Base-by-base conservation (phyloP, 1,140 invertebrate genomes). In the Sycobia sp. region DNA sequence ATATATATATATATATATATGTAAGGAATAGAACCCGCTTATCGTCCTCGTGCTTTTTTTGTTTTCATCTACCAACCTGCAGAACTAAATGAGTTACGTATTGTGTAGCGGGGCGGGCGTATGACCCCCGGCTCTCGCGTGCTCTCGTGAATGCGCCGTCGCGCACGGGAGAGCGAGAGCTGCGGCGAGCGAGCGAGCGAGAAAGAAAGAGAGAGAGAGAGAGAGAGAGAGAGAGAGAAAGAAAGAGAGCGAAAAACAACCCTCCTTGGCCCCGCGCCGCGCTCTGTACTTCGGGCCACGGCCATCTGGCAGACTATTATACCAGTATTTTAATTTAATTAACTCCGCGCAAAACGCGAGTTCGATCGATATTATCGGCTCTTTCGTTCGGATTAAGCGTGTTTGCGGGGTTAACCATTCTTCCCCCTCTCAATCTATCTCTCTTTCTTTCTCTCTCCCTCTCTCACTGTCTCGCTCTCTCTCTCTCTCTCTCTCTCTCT, bases 311-410 rank as follows among this genome's bases (percentile, higher is more conserved):
- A 41, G 71, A 72, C 77, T 79, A 79, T 79, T 79, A 80, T 76
- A 80, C 73, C 73, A 80, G 77, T 77, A 79, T 81, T 80, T 81
- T 80, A 79, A 80, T 80, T 79, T 79, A 81, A 80, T 80, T 80
- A 78, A 79, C 77, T 80, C 68, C 70, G 67, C 74, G 69, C 68
- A 70, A 69, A 67, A 67, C 70, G 73, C 72, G 69, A 70, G 75
- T 76, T 72, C 73, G 76, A 77, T 81, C 76, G 77, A 80, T 80
- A 79, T 80, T 81, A 81, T 81, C 75, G 73, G 76, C 70, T 71
- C 73, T 77, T 36, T 76, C 71, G 68, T 66, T 60, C 65, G 77
- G 76, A 80, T 81, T 80, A 81, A 79, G 73, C 76, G 73, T 80
- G 78, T 80, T 73, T 70, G 73, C 65, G 69, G 43, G 43, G 69